A percentile compares a stretch with the other conserved stretches of the same genome.
phyloP scores from a whole-genome alignment of 2,888 invertebrate genomes.

The Crepidodera aurea region DNA sequence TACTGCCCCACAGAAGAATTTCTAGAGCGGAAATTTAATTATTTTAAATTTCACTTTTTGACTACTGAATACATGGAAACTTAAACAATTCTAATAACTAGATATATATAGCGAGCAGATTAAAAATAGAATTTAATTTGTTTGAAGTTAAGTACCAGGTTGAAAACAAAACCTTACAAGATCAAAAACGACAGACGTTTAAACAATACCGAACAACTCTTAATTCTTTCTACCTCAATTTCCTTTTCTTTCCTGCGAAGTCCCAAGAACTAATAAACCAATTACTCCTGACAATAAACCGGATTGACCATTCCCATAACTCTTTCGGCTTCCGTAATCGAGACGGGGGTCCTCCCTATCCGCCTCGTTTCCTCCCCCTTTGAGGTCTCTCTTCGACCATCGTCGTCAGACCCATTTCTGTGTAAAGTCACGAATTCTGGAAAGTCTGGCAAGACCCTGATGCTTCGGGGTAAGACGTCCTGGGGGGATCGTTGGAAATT shows the following conservation, averaged over 20 bases:
- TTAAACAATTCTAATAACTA: no score
- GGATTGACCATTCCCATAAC: slow-evolving; percentile 32
- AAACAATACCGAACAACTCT: not conserved
- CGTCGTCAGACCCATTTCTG: slow-evolving; percentile 14
- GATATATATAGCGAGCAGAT: no score
- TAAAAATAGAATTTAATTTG: no score
- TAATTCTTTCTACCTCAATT: slow-evolving; percentile 15
- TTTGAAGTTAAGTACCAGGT: no score
- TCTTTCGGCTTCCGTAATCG: slow-evolving; percentile 19
- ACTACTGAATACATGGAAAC: no score
- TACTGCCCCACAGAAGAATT: not conserved
- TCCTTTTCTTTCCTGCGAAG: slow-evolving; percentile 1
- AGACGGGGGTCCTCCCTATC: not conserved
- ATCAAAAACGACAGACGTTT: no score
- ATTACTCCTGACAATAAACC: slow-evolving; percentile 32
- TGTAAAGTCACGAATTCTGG: slow-evolving; percentile 27
- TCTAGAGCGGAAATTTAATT: not conserved
- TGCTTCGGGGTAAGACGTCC: slow-evolving; percentile 20
- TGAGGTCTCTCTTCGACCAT: not conserved
- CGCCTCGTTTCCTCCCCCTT: not conserved
- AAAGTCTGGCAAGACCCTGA: slow-evolving; percentile 20
- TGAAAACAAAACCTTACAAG: no score
- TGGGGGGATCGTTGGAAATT: slow-evolving; percentile 26
- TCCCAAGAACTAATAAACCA: slow-evolving; percentile 27
- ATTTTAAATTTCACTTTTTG: no score